phyloP scores from a whole-genome alignment of 2,888 invertebrate genomes.

The Dioctria rufipes region DNA sequence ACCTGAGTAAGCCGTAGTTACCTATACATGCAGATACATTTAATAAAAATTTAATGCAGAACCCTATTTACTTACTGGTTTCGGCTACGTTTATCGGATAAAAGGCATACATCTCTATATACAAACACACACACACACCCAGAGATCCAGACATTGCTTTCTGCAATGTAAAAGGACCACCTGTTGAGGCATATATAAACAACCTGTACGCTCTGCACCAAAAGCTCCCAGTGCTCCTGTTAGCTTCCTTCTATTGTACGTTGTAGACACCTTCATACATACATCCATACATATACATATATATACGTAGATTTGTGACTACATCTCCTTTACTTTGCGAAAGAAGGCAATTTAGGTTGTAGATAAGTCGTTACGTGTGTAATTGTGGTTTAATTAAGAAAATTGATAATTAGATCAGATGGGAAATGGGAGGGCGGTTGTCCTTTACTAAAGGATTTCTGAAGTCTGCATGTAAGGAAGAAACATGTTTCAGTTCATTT shows the following conservation, averaged over 20 bases:
- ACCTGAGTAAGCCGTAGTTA: no score
- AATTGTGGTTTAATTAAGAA: constrained; percentile 52
- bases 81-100: constrained; percentile 23
- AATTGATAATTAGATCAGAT: constrained; percentile 50
- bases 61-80: no score
- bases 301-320: neutral
- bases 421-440: neutral
- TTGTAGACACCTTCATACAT: no score
- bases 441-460: constrained; percentile 13
- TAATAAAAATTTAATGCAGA: no score
- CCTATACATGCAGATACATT: no score
- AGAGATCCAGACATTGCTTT: neutral
- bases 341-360: constrained; percentile 48
- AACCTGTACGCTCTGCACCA: constrained; percentile 23
- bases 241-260: neutral
- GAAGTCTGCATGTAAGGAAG: constrained; percentile 1
- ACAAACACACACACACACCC: no score
- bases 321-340: constrained; percentile 22
- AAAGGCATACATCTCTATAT: neutral
- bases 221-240: constrained; percentile 43
- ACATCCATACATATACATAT: no score
- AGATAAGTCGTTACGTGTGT: constrained; percentile 50
- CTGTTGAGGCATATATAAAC: constrained; percentile 32
- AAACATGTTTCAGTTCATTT: neutral
- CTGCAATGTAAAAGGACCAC: constrained; percentile 42